Conservation (phyloP, 2,113 vertebrate genomes). For the Pholis gunnellus region DNA sequence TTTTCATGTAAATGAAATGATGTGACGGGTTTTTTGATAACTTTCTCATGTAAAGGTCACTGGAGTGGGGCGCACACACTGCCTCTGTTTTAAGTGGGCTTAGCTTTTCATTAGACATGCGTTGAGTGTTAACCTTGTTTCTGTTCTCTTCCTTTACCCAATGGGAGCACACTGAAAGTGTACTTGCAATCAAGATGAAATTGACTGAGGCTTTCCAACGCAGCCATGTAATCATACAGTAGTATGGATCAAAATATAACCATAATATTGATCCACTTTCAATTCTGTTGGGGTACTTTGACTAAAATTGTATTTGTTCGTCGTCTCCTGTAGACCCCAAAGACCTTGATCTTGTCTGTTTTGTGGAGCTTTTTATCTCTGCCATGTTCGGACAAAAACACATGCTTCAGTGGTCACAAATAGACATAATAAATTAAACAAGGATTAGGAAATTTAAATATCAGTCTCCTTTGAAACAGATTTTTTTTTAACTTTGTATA, state of each 20-base stretch:
- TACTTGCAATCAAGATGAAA: conserved; percentile 10
- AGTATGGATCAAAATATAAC: conserved; percentile 1
- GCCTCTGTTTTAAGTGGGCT: not conserved
- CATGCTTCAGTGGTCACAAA: not conserved
- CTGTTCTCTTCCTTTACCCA: not conserved
- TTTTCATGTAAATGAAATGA: conserved; percentile 14
- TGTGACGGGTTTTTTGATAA: conserved; percentile 6
- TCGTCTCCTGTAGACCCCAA: not conserved
- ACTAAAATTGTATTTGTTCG: conserved; percentile 2
- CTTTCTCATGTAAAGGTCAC: conserved; percentile 10
- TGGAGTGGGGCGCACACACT: not conserved
- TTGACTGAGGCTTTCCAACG: not conserved
- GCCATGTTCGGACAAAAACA: not conserved
- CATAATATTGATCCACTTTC: conserved; percentile 16
- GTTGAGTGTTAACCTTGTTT: conserved; percentile 1
- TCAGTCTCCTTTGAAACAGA: not conserved
- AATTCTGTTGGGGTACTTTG: not conserved
- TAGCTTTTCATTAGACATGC: not conserved
- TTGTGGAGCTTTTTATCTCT: not conserved
- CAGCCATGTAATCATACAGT: conserved; percentile 14
- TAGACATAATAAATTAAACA: not conserved
- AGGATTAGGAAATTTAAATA: not conserved
- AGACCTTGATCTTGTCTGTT: not conserved
- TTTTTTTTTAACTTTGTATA: not conserved
- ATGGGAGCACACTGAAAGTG: not conserved